Evolutionary conservation across 2,113 vertebrate genomes (phyloP), one percentile per base, ranked within the genome.

Genomic region (Geococcyx californianus): DNA sequence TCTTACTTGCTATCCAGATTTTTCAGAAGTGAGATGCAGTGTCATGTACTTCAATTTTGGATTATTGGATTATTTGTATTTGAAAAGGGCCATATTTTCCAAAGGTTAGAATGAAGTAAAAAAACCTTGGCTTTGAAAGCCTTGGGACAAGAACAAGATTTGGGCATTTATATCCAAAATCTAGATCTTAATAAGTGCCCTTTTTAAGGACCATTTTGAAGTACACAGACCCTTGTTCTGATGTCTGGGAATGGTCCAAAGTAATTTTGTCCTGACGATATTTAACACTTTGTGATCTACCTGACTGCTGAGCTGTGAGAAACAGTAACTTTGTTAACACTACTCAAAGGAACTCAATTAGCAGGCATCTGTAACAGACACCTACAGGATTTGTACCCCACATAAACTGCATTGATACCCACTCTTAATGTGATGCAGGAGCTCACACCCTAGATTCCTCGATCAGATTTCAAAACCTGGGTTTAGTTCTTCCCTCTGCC

Each of bases 401-500:
- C 16, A 45, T 34, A 17, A 68, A 51, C 26, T 21, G 25, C 11
- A 8, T 0, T 31, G 63, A 16, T 47, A 64, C 18, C 16, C 17
- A 28, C 67, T 52, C 25, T 0, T 16, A 56, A 66, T 3, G 6
- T 1, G 1, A 40, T 19, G 19, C n/a, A 73, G 34, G 24, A 88
- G 18, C 0, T 3, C n/a, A 40, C 11, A 52, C 3, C 18, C 26
- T 13, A 14, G 25, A 63, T 16, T 67, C 45, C 25, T 75, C 0
- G 0, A 64, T 56, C 9, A 6, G 6, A 42, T 34, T 81, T 78
- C 38, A 74, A 63, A 67, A 33, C 26, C 26, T 19, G 63, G 11
- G 29, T 59, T 75, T 40, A 67, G 49, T 47, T 84, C 47, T 63
- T 84, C 79, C 60, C 12, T 70, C 69, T 87, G 33, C 60, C 60